A percentile compares a stretch with the other conserved stretches of the same genome.
These are phyloP conservation scores for Dasysyrphus tricinctus DNA, from an alignment of 2,888 invertebrate species.

Conservation along the genomic window DNA sequence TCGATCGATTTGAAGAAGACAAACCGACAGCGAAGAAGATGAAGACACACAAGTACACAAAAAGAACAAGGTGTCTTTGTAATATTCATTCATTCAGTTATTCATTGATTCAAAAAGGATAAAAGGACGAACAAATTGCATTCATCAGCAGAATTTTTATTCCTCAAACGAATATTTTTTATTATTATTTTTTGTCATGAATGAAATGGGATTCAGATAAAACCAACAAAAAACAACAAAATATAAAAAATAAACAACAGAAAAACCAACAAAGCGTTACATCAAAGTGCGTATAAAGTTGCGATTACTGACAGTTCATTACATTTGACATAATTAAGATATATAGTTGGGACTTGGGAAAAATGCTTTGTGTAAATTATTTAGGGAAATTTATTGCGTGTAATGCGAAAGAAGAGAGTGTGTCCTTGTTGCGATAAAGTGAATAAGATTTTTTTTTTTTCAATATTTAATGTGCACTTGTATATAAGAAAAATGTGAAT, in stretches of 20 bases:
- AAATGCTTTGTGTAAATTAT: constrained; percentile 43
- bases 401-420: constrained; percentile 53
- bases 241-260: not conserved
- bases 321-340: constrained; percentile 77
- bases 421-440: not conserved
- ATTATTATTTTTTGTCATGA: constrained; percentile 14
- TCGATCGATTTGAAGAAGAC: constrained; percentile 42
- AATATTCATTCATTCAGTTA: constrained; percentile 67
- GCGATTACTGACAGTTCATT: constrained; percentile 77
- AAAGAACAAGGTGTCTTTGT: constrained; percentile 48
- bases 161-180: not conserved
- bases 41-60: not conserved
- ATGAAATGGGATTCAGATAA: constrained; percentile 34
- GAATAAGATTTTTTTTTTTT: constrained; percentile 18
- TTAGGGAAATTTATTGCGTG: constrained; percentile 70
- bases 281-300: constrained; percentile 65
- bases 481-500: constrained; percentile 63
- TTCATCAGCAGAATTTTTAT: constrained; percentile 32
- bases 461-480: constrained; percentile 51
- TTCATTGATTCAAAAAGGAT: constrained; percentile 66
- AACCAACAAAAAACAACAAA: not conserved
- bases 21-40: not conserved
- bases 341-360: constrained; percentile 34
- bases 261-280: constrained; percentile 25
- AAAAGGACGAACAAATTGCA: constrained; percentile 74